phyloP scores from a whole-genome alignment of 2,113 vertebrate genomes.

The Dipodomys stephensi region DNA sequence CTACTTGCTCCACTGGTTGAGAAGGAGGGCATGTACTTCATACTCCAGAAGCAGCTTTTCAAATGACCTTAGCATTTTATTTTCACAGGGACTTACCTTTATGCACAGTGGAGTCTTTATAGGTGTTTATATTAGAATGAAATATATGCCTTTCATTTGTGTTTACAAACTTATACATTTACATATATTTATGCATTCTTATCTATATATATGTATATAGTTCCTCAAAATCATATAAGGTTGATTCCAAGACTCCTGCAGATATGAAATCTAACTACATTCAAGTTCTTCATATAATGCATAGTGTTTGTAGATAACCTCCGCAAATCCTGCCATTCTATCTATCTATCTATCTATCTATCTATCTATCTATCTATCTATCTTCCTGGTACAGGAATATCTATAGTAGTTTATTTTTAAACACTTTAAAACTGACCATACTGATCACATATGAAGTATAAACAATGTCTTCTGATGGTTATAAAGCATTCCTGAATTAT shows the following conservation, averaged over 20 bases:
- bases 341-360: too few species aligned
- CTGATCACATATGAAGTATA: too few species aligned
- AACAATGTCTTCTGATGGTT: too few species aligned
- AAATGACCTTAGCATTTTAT: background rate
- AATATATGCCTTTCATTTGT: background rate
- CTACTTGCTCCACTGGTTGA: too few species aligned
- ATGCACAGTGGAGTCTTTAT: background rate
- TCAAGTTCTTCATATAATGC: background rate
- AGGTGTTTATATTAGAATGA: background rate
- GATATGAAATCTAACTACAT: background rate
- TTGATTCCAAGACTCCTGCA: too few species aligned
- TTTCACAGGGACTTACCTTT: background rate
- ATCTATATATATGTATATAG: background rate
- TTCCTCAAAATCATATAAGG: too few species aligned
- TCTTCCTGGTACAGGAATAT: too few species aligned
- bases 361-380: too few species aligned
- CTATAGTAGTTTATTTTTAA: too few species aligned
- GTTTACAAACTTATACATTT: background rate
- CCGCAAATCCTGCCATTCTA: too few species aligned
- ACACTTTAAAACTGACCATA: too few species aligned
- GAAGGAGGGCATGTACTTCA: background rate
- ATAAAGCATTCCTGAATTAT: too few species aligned
- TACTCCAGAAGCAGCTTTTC: background rate
- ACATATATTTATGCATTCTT: background rate
- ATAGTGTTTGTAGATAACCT: background rate